Percentiles rank a stretch among this genome's conserved stretches.
These are phyloP conservation scores for Deroptyus accipitrinus DNA, from an alignment of 2,113 vertebrate genomes.

Conservation along the genomic window DNA sequence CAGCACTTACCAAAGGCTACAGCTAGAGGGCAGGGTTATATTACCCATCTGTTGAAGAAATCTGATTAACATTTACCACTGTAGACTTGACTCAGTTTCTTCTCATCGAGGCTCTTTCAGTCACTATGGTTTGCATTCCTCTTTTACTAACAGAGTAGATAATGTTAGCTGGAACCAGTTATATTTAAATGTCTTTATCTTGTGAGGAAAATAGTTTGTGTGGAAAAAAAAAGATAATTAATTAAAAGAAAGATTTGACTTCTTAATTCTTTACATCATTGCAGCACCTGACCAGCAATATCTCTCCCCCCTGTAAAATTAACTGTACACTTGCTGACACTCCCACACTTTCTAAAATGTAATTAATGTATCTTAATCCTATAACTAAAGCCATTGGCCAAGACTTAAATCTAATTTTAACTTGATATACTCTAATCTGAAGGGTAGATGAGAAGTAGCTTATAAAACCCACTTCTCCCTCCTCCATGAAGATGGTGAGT, in stretches of 20 bases:
- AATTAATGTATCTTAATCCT: neutral
- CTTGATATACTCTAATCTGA: neutral
- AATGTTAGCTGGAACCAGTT: neutral
- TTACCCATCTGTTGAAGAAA: neutral
- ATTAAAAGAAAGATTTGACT: neutral
- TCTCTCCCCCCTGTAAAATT: neutral
- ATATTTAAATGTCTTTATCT: neutral
- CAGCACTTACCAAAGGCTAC: neutral
- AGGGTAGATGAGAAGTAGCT: neutral
- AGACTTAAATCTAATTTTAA: neutral
- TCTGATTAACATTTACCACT: neutral
- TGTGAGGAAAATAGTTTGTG: neutral
- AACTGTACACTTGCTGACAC: neutral
- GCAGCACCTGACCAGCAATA: neutral
- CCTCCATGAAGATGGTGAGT: neutral
- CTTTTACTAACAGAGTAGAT: neutral
- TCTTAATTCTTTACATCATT: neutral
- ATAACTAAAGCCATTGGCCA: neutral
- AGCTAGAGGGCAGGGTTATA: neutral
- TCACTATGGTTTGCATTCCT: neutral
- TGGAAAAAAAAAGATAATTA: neutral
- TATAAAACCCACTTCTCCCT: neutral
- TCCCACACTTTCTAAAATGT: neutral
- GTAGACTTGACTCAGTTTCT: neutral
- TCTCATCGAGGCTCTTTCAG: neutral